Conservation (phyloP, 2,113 vertebrate genomes). For the Odontesthes bonariensis region DNA sequence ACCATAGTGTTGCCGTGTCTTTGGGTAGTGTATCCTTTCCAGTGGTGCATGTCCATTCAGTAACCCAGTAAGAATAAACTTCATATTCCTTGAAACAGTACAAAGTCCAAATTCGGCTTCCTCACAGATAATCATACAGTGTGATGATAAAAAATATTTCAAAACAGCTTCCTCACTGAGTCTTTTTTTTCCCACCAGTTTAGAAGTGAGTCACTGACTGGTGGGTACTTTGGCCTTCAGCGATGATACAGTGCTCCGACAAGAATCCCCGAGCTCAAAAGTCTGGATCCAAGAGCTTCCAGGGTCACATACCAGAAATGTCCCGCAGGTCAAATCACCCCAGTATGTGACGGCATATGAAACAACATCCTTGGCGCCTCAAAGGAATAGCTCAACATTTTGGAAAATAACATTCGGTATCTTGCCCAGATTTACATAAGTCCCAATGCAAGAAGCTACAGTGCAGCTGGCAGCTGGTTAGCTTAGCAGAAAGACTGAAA, state of each 20-base stretch:
- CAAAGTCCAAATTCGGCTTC: conserved; percentile 35
- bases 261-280: conserved; percentile 26
- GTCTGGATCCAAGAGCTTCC: conserved; percentile 35
- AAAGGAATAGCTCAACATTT: background rate
- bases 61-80: conserved; percentile 23
- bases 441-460: background rate
- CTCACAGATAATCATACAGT: conserved; percentile 20
- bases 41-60: conserved; percentile 43
- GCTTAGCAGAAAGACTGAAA: conserved; percentile 19
- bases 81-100: conserved; percentile 22
- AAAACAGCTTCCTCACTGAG: conserved; percentile 25
- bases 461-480: background rate
- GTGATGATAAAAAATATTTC: conserved; percentile 41
- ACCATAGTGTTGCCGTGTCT: conserved; percentile 35
- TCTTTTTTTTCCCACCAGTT: conserved; percentile 39
- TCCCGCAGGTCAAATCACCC: conserved; percentile 24
- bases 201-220: conserved; percentile 25
- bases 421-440: background rate
- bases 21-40: conserved; percentile 55
- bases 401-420: background rate
- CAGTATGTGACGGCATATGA: background rate
- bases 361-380: background rate
- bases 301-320: conserved; percentile 26
- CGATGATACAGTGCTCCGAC: conserved; percentile 44
- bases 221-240: conserved; percentile 58